Base-by-base conservation (phyloP, 2,113 vertebrate species). In the Cynocephalus volans region DNA sequence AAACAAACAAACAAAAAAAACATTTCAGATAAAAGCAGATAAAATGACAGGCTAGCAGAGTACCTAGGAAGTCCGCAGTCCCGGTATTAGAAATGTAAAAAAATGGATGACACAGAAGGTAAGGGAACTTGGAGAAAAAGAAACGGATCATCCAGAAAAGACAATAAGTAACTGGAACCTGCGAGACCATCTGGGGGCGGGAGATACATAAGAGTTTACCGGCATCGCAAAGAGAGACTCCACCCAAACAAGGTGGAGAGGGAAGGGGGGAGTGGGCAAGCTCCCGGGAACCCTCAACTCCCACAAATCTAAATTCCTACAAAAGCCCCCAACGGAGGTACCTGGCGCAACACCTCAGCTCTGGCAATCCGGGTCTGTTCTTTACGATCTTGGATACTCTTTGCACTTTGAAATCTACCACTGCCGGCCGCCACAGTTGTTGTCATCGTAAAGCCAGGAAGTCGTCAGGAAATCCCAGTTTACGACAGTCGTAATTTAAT, bases 261-360 rank as follows among this genome's bases (percentile, higher is more conserved):
- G 79, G 21, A 23, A 33, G 4, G 3, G 9, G 11, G 7, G 36
- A 9, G 41, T 1, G 8, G 24, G 45, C 3, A 23, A 4, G 12
- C 23, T 85, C 41, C 82, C n/a, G 13, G 48, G 77, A 76, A 45
- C 41, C 28, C 8, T 31, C 77, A 45, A 31, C 6, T 24, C 60
- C 14, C 58, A 24, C 36, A n/a, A 41, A 4, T 48, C 72, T 6
- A 6, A 73, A 60, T 4, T 80, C 33, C 7, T 17, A 56, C 58
- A 28, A 72, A 65, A 8, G 31, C 26, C 58, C 41, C 14, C 6
- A 77, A 60, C 23, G 4, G 9, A 45, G 0, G 24, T 98, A 99
- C 99, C 99, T 99, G 98, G n/a, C 98, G 98, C 82, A 99, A 24
- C 52, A 98, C 96, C 62, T 99, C 98, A 60, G 99, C 98, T 50